Evolutionary conservation across 2,888 invertebrate genomes (phyloP), one percentile per base, ranked within the genome.

Genomic region (Temnothorax rugatulus): DNA sequence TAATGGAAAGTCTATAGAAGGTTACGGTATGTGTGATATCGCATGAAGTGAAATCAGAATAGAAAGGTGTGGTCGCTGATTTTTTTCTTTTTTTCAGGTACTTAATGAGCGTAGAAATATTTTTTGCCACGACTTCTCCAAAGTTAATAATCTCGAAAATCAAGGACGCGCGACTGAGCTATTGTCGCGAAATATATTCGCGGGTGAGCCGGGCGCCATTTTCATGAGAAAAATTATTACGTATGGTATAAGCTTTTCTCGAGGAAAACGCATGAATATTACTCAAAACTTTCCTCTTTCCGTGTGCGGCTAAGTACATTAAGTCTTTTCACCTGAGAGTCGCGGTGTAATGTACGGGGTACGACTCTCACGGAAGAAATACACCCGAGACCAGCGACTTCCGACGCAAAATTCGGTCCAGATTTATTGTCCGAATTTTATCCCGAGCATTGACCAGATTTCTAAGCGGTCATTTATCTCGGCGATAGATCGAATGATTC

Each of bases 371-470:
- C 18, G 8, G 13, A 69, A 34, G 34, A 57, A 44, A 41, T 47
- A 50, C 9, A 68, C 34, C 21, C n/a, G 18, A 54, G 8, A 54
- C 25, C 25, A 5, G 52, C n/a, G 0, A 29, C 3, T 9, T n/a
- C 4, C 29, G 29, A 25, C 15, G 15, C 44, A 71, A 87, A 87
- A 88, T 88, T 87, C 85, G 85, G 84, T 79, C 82, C 52, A 88
- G 68, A n/a, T n/a, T 86, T 61, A 59, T 54, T 76, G 81, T 84
- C 86, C 81, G 83, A 88, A 83, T 88, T 86, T 83, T 18, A 29
- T 64, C 9, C 25, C 18, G 15, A 15, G 5, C n/a, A 25, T 34
- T 18, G n/a, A 44, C 29, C 18, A 61, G 13, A 18, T 18, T 41
- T 34, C 13, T 18, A 13, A 52, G 18, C 50, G 4, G 29, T 21